Evolutionary conservation across 2,113 vertebrate genomes (phyloP), one percentile per base, ranked within the genome.

Genomic region (Colossoma macropomum): DNA sequence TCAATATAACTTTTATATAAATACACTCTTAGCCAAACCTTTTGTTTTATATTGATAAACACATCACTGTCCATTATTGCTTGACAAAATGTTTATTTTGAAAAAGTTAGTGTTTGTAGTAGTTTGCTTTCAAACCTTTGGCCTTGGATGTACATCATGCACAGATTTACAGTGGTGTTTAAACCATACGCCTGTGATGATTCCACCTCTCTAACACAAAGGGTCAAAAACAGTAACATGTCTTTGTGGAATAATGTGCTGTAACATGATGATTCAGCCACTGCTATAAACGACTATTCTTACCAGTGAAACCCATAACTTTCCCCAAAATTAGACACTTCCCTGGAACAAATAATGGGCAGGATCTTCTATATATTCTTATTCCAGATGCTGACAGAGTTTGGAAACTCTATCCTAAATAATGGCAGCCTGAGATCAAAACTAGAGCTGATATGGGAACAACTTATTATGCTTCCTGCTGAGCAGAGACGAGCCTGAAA

Each of bases 261-360:
- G 27, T 41, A 63, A 65, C 17, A 75, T 10, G 17, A 54, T 12
- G 25, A 50, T 41, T 66, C 15, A 72, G 38, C 21, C 23, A 71
- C 34, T 41, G 34, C n/a, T 41, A 27, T 27, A 52, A n/a, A 38
- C n/a, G 38, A 15, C 41, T 41, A 30, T 65, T 52, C 71, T 11
- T 54, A 27, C 38, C 45, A 32, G 27, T 30, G 6, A 23, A 74
- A 81, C 59, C 27, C 15, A 28, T 72, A 28, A 75, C 56, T 84
- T 75, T 45, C 27, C 38, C 34, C 23, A 71, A 75, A 83, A 83
- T 52, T 77, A 63, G 54, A 72, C 17, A 69, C 83, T 84, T 84
- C 77, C 71, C 68, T 32, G 25, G 59, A 72, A 79, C 52, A 84
- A 59, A 80, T 79, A 79, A 68, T 60, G 17, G 27, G 28, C 60